Evolutionary conservation across 1,140 invertebrate genomes (phyloP), one percentile per base, ranked within the genome.

Genomic region (Meloidogyne exigua): DNA sequence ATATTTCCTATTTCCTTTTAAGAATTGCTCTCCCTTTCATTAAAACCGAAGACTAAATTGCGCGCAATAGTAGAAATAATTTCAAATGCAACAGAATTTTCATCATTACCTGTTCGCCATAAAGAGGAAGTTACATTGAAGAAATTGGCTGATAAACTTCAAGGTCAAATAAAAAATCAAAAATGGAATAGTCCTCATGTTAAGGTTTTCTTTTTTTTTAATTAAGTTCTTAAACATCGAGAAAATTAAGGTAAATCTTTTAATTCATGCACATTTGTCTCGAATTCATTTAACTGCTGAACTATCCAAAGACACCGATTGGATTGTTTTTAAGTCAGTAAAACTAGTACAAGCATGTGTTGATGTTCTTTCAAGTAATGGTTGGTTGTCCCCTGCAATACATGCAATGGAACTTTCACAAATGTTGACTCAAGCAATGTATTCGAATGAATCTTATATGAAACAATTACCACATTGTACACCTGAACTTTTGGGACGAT

Each of bases 351-450:
- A 98, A 89, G 96, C 96, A 12, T 99, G 96, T 88, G 96, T 99
- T 18, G 96, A 99, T 90, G 97, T 99, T 26, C 89, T 99, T n/a
- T 84, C 82, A 85, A 96, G 94, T 23, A 98, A 97, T 85, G 96
- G 96, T 36, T 99, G 96, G 96, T 89, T 99, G 18, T 93, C 93
- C 0, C 96, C 96, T 0, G 97, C 96, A 11, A 93, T 99, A 26
- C 94, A 96, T 67, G 95, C 96, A 82, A 99, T 99, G 97, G 96
- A 99, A 89, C 89, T 99, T 75, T 95, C 96, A 0, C 96, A 99
- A 89, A 99, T 99, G 96, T 93, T 96, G 0, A 98, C 96, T 0
- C 97, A 99, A 89, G 96, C 95, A 2, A 97, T 99, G 95, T 99
- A 96, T 95, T 94, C 92, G 75, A 98, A 97, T 88, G 96, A 99